Evolutionary conservation across 1,140 invertebrate genomes (phyloP).

Genomic region (Cydia strobilella): DNA sequence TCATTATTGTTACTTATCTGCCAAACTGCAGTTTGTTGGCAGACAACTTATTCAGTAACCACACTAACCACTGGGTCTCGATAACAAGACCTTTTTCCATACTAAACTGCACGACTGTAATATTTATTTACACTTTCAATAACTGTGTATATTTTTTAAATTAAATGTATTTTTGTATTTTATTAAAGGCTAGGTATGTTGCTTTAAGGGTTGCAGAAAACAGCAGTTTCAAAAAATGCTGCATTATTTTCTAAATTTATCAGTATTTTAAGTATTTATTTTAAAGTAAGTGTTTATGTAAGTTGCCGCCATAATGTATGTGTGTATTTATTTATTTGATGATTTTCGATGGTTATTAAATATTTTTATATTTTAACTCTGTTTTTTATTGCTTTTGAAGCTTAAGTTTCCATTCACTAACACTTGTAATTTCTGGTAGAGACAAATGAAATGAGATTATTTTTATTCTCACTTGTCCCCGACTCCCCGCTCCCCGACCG

Average conservation of each 20-base stretch:
- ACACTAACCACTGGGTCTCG: too few species aligned
- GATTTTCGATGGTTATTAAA: constrained; percentile 20
- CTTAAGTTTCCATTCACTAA: not conserved
- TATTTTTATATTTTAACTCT: constrained; percentile 1
- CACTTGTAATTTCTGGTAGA: too few species aligned
- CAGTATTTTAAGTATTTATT: constrained; percentile 33
- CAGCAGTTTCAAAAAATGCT: constrained; percentile 20
- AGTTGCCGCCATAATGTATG: constrained; percentile 44
- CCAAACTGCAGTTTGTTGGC: too few species aligned
- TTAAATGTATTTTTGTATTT: not conserved
- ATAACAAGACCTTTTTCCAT: too few species aligned
- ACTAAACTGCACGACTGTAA: too few species aligned
- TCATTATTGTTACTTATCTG: too few species aligned
- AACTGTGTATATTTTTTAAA: not conserved
- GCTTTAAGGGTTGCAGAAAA: constrained; percentile 28
- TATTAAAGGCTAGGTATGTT: constrained; percentile 18
- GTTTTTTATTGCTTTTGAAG: not conserved
- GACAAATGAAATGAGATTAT: too few species aligned
- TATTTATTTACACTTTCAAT: not conserved
- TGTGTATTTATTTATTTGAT: constrained; percentile 36
- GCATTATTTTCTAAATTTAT: constrained; percentile 22
- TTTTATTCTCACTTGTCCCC: too few species aligned
- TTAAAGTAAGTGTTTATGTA: constrained; percentile 37
- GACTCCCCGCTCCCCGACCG: too few species aligned
- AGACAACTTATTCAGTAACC: too few species aligned